Evolutionary conservation across 2,797 vertebrate genomes (phyloP).

Genomic region (Spea hammondii): DNA sequence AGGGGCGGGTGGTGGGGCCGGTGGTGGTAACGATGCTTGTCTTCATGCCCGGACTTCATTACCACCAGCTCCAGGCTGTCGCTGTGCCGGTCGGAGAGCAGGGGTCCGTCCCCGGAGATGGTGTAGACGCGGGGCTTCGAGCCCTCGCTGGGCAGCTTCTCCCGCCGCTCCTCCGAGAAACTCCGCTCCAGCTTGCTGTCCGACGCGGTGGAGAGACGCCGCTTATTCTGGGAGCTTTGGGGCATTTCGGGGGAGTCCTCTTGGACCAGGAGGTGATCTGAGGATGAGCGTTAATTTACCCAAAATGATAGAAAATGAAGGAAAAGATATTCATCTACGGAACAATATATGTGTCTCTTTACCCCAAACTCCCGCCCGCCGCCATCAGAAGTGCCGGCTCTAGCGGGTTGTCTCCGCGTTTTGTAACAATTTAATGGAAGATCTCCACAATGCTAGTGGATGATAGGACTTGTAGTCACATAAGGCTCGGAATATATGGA

Average conservation of each 20-base stretch:
- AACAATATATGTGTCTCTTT: too few relatives aligned
- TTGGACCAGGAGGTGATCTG: constrained; percentile 88
- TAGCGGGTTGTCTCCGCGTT: too few relatives aligned
- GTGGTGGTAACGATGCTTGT: constrained; percentile 59
- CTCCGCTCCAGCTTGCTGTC: constrained; percentile 76
- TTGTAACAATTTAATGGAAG: too few relatives aligned
- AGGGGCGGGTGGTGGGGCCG: constrained; percentile 67
- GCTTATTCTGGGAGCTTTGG: constrained; percentile 76
- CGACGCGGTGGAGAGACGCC: constrained; percentile 75
- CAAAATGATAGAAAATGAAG: too few relatives aligned
- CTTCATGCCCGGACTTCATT: constrained; percentile 72
- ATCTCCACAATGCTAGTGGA: too few relatives aligned
- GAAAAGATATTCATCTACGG: too few relatives aligned
- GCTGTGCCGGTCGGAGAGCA: constrained; percentile 75
- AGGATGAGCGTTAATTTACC: constrained; percentile 24
- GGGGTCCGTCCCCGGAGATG: constrained; percentile 82
- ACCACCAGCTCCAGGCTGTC: constrained; percentile 87
- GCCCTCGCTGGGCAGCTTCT: constrained; percentile 62
- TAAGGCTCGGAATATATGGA: too few relatives aligned
- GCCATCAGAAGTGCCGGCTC: too few relatives aligned
- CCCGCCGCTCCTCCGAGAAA: constrained; percentile 72
- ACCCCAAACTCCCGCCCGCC: too few relatives aligned
- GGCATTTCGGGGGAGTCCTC: constrained; percentile 84
- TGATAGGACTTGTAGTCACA: too few relatives aligned
- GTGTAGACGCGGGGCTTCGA: constrained; percentile 84